phyloP scores from a whole-genome alignment of 1,140 invertebrate species.

The Panagrolaimus sp. region DNA sequence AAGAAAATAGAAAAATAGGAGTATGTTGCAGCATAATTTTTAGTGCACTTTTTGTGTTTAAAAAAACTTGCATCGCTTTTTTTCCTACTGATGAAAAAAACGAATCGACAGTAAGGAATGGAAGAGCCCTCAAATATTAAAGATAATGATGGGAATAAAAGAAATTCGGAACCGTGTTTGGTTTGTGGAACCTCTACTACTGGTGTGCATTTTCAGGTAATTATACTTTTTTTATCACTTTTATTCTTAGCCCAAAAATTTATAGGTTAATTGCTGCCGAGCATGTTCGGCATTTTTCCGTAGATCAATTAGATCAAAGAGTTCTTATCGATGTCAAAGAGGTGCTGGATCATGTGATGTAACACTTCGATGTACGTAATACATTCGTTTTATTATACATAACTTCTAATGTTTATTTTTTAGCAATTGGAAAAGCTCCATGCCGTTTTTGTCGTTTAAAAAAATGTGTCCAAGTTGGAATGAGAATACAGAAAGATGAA shows the following conservation, averaged over 20 bases:
- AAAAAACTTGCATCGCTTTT: too few species aligned
- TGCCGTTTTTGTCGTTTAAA: constrained; percentile 6
- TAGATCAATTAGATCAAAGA: background rate
- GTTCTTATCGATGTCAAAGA: background rate
- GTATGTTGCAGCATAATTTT: too few species aligned
- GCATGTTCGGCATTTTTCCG: constrained; percentile 8
- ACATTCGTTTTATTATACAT: too few species aligned
- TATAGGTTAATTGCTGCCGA: background rate
- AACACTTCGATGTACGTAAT: background rate
- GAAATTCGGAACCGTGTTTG: background rate
- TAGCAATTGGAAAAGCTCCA: background rate
- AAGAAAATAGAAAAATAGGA: too few species aligned
- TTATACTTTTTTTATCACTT: background rate
- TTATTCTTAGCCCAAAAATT: background rate
- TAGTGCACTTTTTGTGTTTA: too few species aligned
- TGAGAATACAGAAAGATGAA: background rate
- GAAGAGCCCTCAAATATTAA: too few species aligned
- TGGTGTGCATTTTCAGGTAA: background rate
- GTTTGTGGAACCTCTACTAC: background rate
- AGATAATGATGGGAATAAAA: too few species aligned
- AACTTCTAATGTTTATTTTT: background rate
- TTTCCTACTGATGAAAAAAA: too few species aligned
- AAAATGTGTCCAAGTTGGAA: background rate
- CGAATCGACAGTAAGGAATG: too few species aligned
- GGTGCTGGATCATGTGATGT: background rate